These are phyloP conservation scores for Macaria notata DNA, from an alignment of 2,888 invertebrate genomes.

Conservation along the genomic window DNA sequence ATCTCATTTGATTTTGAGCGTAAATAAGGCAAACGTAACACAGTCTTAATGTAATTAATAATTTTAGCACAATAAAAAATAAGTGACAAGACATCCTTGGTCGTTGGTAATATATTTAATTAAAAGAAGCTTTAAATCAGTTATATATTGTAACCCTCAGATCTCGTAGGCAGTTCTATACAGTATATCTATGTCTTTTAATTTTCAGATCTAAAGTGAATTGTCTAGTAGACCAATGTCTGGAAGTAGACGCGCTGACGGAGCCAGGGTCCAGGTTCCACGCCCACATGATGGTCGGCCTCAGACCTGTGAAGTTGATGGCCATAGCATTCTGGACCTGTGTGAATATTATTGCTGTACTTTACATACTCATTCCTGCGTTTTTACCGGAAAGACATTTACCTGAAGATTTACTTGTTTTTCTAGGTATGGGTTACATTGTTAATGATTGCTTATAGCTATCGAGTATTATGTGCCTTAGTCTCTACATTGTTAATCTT, in stretches of 20 bases:
- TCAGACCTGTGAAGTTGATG: constrained; percentile 51
- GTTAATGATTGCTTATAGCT: too few species aligned
- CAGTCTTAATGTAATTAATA: too few species aligned
- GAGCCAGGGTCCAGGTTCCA: constrained; percentile 45
- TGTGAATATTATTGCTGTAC: constrained; percentile 46
- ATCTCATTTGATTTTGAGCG: too few species aligned
- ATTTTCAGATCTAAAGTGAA: constrained; percentile 42
- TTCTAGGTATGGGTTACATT: constrained; percentile 42
- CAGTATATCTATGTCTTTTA: too few species aligned
- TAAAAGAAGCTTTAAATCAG: too few species aligned
- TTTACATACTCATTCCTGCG: constrained; percentile 45
- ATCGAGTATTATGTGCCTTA: too few species aligned
- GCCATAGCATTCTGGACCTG: constrained; percentile 52
- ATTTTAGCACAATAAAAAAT: too few species aligned
- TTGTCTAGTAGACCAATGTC: constrained; percentile 42
- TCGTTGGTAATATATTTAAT: too few species aligned
- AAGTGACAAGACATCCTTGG: too few species aligned
- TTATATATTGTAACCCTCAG: too few species aligned
- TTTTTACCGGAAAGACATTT: constrained; percentile 54
- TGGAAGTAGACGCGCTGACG: constrained; percentile 41
- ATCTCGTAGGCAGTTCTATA: too few species aligned
- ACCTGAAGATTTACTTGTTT: constrained; percentile 46
- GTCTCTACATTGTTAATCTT: neutral
- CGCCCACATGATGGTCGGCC: constrained; percentile 38
- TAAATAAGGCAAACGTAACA: too few species aligned